phyloP scores from a whole-genome alignment of 2,888 invertebrate species.

The Leptinotarsa peninsularis region DNA sequence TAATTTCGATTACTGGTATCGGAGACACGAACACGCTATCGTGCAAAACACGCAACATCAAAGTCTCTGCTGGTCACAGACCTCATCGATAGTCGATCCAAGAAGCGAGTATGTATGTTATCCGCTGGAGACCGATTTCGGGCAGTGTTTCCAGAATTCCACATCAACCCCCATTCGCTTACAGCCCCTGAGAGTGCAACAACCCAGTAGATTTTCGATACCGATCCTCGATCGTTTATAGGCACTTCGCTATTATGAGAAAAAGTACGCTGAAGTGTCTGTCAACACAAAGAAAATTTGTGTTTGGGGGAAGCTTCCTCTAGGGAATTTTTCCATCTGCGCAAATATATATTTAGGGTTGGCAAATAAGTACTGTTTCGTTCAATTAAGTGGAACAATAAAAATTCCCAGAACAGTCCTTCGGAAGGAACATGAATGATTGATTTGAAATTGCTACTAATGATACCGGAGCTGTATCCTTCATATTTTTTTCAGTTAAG shows the following conservation, averaged over 20 bases:
- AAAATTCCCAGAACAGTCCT: constrained; percentile 25
- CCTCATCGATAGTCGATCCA: constrained; percentile 45
- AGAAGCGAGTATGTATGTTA: constrained; percentile 31
- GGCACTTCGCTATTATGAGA: constrained; percentile 25
- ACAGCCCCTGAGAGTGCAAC: constrained; percentile 52
- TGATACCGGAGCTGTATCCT: no score
- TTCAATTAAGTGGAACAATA: constrained; percentile 20
- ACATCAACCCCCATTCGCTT: constrained; percentile 47
- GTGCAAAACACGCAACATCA: constrained; percentile 1
- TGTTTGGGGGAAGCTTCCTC: not conserved
- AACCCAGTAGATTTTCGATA: constrained; percentile 39
- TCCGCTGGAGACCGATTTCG: constrained; percentile 55
- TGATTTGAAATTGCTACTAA: no score
- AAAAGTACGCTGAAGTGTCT: constrained; percentile 5
- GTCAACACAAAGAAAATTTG: not conserved
- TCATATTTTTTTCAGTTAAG: no score
- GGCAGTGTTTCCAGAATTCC: constrained; percentile 53
- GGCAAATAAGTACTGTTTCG: not conserved
- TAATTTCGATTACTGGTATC: no score
- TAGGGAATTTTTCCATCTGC: not conserved
- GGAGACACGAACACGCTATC: not conserved
- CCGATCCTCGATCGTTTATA: constrained; percentile 26
- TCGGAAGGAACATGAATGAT: no score
- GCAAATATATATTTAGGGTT: not conserved
- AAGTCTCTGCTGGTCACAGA: not conserved